Evolutionary conservation across 2,888 invertebrate genomes (phyloP), one percentile per base, ranked within the genome.

Genomic region (Ceraclea dissimilis): DNA sequence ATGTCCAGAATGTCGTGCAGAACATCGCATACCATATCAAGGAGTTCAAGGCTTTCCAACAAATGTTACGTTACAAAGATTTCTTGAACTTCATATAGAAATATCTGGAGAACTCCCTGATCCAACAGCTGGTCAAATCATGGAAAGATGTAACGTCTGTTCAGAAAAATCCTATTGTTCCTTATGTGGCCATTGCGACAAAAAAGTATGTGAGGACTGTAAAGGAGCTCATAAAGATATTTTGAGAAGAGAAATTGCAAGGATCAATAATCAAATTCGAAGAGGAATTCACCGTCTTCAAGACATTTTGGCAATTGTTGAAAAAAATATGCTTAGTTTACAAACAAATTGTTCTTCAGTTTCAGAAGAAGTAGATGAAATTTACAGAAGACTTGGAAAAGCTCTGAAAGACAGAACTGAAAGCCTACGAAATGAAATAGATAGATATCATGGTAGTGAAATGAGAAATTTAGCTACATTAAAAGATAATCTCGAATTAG

Each of bases 1-100:
- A 81, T 97, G 97, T 79, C 97, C 97, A 69, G 96, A 97, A 84
- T 97, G 97, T 72, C 86, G 96, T 61, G 93, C 94, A 58, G 96
- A 96, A 76, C 96, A 96, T 78, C 84, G 94, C 65, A 93, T 96
- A 68, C 95, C 96, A 47, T 93, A 93, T 74, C 92, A 92, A 75
- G 96, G 96, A 46, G 88, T 93, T 4, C 90, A 91, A 69, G 92
- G 92, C 60, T 96, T 93, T 71, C 96, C 96, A 52, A 95, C 93
- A 69, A 97, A 97, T 76, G 93, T 96, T 39, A 97, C 96, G 58
- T 80, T 97, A 50, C 91, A 93, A 73, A 82, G 95, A 66, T 97
- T 97, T 74, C 79, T 97, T 67, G 96, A 96, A 70, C 81, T 97
- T 58, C 94, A 95, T 70, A 90, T 91, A 70, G 90, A 93, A 74